Percentiles rank a stretch among this genome's conserved stretches.
These are phyloP conservation scores for Argya squamiceps DNA, from an alignment of 2,797 vertebrate genomes.

Conservation along the genomic window DNA sequence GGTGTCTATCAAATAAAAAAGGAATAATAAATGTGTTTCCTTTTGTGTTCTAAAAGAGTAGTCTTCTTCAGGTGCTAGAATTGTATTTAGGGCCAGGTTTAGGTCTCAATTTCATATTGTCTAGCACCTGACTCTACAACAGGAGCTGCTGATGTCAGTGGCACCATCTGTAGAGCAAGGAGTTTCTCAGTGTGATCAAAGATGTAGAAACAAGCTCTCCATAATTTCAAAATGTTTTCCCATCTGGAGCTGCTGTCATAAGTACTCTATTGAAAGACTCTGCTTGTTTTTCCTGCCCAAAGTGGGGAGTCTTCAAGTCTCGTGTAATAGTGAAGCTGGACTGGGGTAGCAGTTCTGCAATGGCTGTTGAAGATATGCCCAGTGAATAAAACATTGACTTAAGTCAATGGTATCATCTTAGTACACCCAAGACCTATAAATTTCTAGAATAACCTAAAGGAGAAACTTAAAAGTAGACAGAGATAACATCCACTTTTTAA, in stretches of 20 bases:
- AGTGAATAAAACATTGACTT: background rate
- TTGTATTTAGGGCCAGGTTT: background rate
- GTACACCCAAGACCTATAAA: background rate
- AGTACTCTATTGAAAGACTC: background rate
- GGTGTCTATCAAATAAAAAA: background rate
- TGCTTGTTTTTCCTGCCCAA: background rate
- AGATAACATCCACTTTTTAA: background rate
- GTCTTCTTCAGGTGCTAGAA: background rate
- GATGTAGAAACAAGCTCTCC: background rate
- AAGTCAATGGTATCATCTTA: background rate
- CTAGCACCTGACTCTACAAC: background rate
- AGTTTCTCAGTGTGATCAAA: constrained; percentile 20
- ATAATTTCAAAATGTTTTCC: constrained; percentile 25
- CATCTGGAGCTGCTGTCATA: background rate
- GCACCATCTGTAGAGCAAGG: background rate
- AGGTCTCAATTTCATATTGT: background rate
- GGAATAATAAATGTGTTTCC: background rate
- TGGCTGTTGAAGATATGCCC: background rate
- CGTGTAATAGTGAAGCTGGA: background rate
- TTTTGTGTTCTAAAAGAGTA: background rate
- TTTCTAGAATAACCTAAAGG: background rate
- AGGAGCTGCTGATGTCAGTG: background rate
- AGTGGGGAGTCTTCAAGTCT: background rate
- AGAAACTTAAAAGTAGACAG: background rate
- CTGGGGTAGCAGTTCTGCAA: background rate